Evolutionary conservation across 2,113 vertebrate species (phyloP), one percentile per base, ranked within the genome.

Genomic region (Oreotragus oreotragus): DNA sequence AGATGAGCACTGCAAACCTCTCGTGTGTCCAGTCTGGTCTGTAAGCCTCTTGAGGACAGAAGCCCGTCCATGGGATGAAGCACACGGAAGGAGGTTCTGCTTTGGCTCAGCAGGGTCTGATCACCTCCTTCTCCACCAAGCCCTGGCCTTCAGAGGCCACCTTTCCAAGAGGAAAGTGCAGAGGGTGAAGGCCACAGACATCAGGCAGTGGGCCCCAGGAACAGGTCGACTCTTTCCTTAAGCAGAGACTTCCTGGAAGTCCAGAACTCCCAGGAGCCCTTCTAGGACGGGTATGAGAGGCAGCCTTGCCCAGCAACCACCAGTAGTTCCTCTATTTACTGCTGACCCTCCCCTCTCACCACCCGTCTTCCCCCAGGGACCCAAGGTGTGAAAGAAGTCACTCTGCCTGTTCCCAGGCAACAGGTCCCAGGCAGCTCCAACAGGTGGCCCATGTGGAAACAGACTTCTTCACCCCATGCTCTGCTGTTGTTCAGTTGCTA

Each of bases 1-100:
- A 47, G 30, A 86, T 13, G 16, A 25, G 25, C 1, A 15, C 12
- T 6, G 16, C 73, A 25, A 1, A 11, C n/a, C 64, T 84, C 12
- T n/a, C 0, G 0, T 0, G 27, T 0, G 47, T 17, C 12, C 43
- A 2, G 33, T 53, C 76, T 51, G 62, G 10, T 49, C 36, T 58
- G 36, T 25, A 7, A 84, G 51, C 16, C 13, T 23, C 70, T 10
- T 1, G 36, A 77, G 57, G 19, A 5, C 62, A 12, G 51, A 25
- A 21, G 53, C 57, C 60, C 57, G 5, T 4, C 1, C 2, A 15
- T 23, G n/a, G 39, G 36, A 6, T 2, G 36, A 64, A 43, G 5
- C 39, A 7, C 11, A 2, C 0, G 4, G 70, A 23, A 47, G 23
- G 5, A 27, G 60, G 73, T 19, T 70, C 3, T 15, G 3, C 4